Evolutionary conservation across 2,888 invertebrate genomes (phyloP), one percentile per base, ranked within the genome.

Genomic region (Parochlus steinenii): DNA sequence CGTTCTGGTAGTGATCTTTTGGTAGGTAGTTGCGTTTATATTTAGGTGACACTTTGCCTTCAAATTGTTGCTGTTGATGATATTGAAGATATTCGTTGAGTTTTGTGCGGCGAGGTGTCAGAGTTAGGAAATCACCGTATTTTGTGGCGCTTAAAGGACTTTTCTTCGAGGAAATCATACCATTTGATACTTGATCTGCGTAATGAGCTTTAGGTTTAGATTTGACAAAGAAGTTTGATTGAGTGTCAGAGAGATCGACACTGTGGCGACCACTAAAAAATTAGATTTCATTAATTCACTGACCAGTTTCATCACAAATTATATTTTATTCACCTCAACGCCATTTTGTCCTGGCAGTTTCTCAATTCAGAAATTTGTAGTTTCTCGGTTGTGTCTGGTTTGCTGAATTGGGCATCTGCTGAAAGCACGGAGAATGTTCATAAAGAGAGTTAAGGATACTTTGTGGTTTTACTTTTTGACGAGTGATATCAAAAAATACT

Each of bases 371-470:
- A 62, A 62, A 56, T 63, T 61, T 55, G 63, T 62, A 56, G 62
- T 57, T 54, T 62, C 59, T 62, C 62, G 53, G 59, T 61, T 57
- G 59, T 62, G 56, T 60, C 60, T 55, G 56, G 61, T 50, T 53
- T 55, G 57, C 56, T 58, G 54, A 54, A 55, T 50, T 54, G 53
- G 51, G 53, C 54, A 54, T 56, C 55, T 57, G 48, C 10, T 36
- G 29, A 18, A 15, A 36, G 35, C 11, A 24, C 14, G 27, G 31
- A 27, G 31, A 30, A 17, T 39, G 38, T 8, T 16, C 5, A 12
- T 20, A 28, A 15, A 4, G 12, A 7, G 10, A 28, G 7, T 8
- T 11, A 25, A 12, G 14, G 14, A 25, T 6, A 28, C 28, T 12
- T 27, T 5, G 16, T 30, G 10, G 11, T 17, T 5, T 30, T 30